Base-by-base conservation (phyloP, 1,140 invertebrate genomes). In the Euglossa dilemma region DNA sequence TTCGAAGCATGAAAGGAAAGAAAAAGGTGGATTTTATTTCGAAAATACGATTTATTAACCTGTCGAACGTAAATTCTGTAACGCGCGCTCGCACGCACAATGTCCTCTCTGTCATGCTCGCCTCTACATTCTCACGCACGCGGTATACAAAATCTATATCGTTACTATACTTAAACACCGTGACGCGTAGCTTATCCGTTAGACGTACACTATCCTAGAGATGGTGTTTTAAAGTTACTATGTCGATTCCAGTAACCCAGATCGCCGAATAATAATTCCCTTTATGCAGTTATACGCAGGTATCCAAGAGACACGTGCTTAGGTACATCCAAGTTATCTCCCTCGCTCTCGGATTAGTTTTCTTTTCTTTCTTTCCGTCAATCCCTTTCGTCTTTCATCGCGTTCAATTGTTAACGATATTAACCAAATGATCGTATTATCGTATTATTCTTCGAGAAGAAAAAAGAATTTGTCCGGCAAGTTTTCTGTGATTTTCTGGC, bases 21-120 rank as follows among this genome's bases (percentile, higher is more conserved):
- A 23, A 57, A 25, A 52, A 56, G 25, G 18, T 63, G 3, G n/a
- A 18, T 28, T 85, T 90, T 91, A 91, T 90, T 88, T 91, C 88
- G 89, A 91, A 91, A 91, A 91, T 91, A 91, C 89, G 90, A 90
- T 91, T 91, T 91, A 91, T 91, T 91, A 87, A 91, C 86, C 86
- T 91, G 88, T 71, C 85, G 87, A 88, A 81, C 87, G 85, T 90
- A 83, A 90, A 89, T 87, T 86, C 80, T 88, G 84, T 79, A 72
- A 83, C 81, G 81, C 86, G 72, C 79, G 73, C 73, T 71, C 71
- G 79, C 82, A 82, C 76, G 70, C 67, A 81, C 76, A 85, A 71
- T 76, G 43, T 79, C 79, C 69, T 59, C 59, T 59, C 63, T 86
- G 50, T 78, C 59, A 76, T 83, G 63, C 69, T 87, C 82, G 66